These are phyloP conservation scores for Sitobion miscanthi DNA, from an alignment of 1,140 invertebrate genomes.

Conservation along the genomic window DNA sequence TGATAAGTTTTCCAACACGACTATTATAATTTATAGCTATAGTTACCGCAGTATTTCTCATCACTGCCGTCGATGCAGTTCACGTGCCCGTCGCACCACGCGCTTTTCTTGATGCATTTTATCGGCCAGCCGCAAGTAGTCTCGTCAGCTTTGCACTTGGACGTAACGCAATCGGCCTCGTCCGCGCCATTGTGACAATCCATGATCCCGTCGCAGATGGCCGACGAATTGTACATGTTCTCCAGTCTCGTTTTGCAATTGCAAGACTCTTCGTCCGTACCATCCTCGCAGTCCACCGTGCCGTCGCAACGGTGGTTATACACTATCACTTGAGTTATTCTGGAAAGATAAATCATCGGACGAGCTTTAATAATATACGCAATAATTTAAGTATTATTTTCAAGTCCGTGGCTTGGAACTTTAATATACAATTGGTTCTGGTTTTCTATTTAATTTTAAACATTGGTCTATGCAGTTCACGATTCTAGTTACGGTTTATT, in stretches of 20 bases:
- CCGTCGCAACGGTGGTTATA: conserved; percentile 71
- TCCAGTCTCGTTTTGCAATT: conserved; percentile 68
- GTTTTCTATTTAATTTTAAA: background rate
- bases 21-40: background rate
- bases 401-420: background rate
- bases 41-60: conserved; percentile 74
- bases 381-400: background rate
- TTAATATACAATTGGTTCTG: background rate
- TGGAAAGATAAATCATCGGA: conserved; percentile 61
- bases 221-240: conserved; percentile 63
- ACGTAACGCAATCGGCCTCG: conserved; percentile 72
- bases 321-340: conserved; percentile 71
- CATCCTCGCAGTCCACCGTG: conserved; percentile 79
- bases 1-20: too few species aligned
- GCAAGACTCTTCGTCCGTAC: conserved; percentile 78
- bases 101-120: conserved; percentile 70
- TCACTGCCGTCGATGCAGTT: conserved; percentile 77
- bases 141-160: conserved; percentile 61
- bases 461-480: background rate
- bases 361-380: background rate
- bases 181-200: conserved; percentile 80
- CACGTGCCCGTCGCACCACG: conserved; percentile 73
- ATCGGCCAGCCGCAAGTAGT: conserved; percentile 69
- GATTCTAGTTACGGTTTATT: too few species aligned
- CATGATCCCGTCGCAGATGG: conserved; percentile 78